Base-by-base conservation (phyloP, 2,113 vertebrate species). In the Entelurus aequoreus region DNA sequence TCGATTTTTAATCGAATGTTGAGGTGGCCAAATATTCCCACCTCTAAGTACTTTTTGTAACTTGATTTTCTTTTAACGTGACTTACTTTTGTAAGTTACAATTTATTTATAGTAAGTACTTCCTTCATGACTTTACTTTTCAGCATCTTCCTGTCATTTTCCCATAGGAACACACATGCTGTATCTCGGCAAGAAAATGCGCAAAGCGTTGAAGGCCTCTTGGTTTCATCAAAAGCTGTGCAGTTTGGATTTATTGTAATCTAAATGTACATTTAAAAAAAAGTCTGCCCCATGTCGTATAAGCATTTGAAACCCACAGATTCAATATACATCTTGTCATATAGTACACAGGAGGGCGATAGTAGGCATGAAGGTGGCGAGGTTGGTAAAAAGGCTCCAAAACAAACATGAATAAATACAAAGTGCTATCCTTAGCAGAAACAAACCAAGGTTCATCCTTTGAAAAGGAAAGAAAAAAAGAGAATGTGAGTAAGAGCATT, bases 151-250 rank as follows among this genome's bases (percentile, higher is more conserved):
- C 42, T 46, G 12, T 11, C 4, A 46, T 46, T 12, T 46, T 6
- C 42, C 10, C 42, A 46, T 11, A 46, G 10, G 42, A 11, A 46
- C 42, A 46, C 42, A 12, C 42, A 46, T 12, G 12, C 36, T 55
- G 37, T 10, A 56, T 54, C n/a, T 53, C 6, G 69, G 68, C 59
- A 62, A 72, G 65, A 84, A 60, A 84, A 71, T 59, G 66, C 76
- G 78, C 72, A 71, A 79, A 65, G 73, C 75, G 44, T 57, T 67
- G 64, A 74, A 21, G 71, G 14, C 54, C 53, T 79, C 69, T 83
- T 60, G 55, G 82, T 91, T 92, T 93, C 87, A 92, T 93, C 90
- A 93, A 94, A 96, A 95, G 93, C 93, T 94, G 94, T 84, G 88
- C 86, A 92, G 87, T 92, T 94, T 82, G 63, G 86, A 93, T 91